phyloP scores from a whole-genome alignment of 2,113 vertebrate genomes.

The Phrynosoma platyrhinos region DNA sequence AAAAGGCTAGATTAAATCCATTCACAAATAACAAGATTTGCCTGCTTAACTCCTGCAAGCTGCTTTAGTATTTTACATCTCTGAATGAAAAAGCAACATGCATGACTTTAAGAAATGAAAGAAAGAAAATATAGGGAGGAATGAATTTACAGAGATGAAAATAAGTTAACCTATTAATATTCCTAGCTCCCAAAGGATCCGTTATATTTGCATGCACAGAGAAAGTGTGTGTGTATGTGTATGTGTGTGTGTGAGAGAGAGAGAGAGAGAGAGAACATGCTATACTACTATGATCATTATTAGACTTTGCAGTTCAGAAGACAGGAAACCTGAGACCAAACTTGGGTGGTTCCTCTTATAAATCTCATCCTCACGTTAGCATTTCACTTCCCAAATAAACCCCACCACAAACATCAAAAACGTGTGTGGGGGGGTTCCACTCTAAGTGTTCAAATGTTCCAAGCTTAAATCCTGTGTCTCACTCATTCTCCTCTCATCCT shows the following conservation, averaged over 20 bases:
- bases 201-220: neutral
- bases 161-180: conserved; percentile 5
- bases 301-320: neutral
- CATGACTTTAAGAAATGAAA: conserved; percentile 2
- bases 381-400: neutral
- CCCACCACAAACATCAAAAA: neutral
- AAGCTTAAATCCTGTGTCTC: neutral
- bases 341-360: neutral
- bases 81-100: neutral
- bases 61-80: conserved; percentile 8
- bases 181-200: neutral
- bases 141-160: neutral
- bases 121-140: neutral
- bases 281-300: neutral
- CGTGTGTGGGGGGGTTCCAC: too few species aligned
- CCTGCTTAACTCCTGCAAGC: neutral
- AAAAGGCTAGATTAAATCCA: neutral
- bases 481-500: neutral
- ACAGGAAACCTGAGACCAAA: neutral
- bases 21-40: conserved; percentile 27
- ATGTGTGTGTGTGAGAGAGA: neutral
- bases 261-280: neutral
- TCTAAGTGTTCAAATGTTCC: neutral
- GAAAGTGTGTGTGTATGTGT: neutral
- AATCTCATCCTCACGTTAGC: neutral